phyloP scores from a whole-genome alignment of 2,113 vertebrate species.

The Monarcha castaneiventris region DNA sequence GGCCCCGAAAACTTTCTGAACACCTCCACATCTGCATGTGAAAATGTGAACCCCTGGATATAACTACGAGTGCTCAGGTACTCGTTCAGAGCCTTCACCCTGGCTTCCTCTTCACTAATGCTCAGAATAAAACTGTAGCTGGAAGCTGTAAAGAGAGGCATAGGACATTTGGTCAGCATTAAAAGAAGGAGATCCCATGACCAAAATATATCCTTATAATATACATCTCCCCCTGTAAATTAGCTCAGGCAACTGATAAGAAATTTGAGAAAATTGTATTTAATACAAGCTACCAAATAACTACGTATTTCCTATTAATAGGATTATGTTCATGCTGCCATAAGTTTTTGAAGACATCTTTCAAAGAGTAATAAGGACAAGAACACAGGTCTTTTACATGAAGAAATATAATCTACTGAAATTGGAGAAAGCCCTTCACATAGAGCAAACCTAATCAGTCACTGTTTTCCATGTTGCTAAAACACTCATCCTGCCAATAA shows the following conservation, averaged over 20 bases:
- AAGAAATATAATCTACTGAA: not conserved
- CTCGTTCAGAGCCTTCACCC: conserved; percentile 85
- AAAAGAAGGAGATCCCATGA: conserved; percentile 31
- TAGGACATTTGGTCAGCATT: conserved; percentile 53
- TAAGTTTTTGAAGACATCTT: not conserved
- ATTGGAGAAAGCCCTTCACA: not conserved
- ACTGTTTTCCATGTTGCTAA: not conserved
- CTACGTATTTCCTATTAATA: not conserved
- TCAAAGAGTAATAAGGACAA: not conserved
- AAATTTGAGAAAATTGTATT: not conserved
- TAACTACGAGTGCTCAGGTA: conserved; percentile 94
- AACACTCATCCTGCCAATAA: not conserved
- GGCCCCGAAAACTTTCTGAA: conserved; percentile 83
- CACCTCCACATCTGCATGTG: conserved; percentile 84
- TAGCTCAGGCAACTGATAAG: not conserved
- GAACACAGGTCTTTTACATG: not conserved
- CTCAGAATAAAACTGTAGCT: conserved; percentile 86
- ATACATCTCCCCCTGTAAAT: not conserved
- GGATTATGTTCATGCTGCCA: not conserved
- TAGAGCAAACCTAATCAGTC: not conserved
- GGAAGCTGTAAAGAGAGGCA: conserved; percentile 90
- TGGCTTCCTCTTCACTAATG: conserved; percentile 84
- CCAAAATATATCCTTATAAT: conserved; percentile 23
- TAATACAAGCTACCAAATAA: not conserved
- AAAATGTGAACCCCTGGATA: conserved; percentile 88